These are phyloP conservation scores for Alouatta palliata DNA, from an alignment of 2,113 vertebrate genomes.

Conservation along the genomic window DNA sequence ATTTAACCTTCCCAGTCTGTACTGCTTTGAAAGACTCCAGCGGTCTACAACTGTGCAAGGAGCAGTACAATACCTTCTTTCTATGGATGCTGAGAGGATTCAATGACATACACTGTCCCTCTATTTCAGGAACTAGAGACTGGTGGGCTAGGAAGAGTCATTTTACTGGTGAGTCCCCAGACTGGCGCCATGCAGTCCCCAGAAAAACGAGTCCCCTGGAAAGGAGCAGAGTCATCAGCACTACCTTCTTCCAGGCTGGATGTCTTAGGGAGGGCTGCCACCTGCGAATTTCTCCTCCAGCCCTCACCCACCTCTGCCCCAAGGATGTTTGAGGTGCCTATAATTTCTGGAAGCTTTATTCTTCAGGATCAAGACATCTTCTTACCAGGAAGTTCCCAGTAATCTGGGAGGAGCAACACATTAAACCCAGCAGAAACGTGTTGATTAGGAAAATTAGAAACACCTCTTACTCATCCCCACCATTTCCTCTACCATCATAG, in stretches of 20 bases:
- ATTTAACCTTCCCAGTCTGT: not conserved
- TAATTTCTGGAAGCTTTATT: not conserved
- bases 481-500: not conserved
- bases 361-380: not conserved
- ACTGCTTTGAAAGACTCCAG: not conserved
- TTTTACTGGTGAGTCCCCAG: not conserved
- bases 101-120: not conserved
- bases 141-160: not conserved
- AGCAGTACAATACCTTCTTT: not conserved
- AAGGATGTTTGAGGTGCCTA: not conserved
- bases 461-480: fast-evolving
- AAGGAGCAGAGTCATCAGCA: not conserved
- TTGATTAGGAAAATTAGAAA: not conserved
- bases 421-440: not conserved
- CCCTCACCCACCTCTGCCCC: no score
- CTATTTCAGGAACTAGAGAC: not conserved
- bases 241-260: fast-evolving
- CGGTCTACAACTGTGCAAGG: not conserved
- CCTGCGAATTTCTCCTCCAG: not conserved
- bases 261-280: not conserved
- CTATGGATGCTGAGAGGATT: not conserved
- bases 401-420: not conserved
- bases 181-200: not conserved
- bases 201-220: not conserved
- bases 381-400: not conserved